Percentiles rank a stretch among this genome's conserved stretches.
These are phyloP conservation scores for Danaus melanippus DNA, from an alignment of 1,140 invertebrate genomes.

Conservation along the genomic window DNA sequence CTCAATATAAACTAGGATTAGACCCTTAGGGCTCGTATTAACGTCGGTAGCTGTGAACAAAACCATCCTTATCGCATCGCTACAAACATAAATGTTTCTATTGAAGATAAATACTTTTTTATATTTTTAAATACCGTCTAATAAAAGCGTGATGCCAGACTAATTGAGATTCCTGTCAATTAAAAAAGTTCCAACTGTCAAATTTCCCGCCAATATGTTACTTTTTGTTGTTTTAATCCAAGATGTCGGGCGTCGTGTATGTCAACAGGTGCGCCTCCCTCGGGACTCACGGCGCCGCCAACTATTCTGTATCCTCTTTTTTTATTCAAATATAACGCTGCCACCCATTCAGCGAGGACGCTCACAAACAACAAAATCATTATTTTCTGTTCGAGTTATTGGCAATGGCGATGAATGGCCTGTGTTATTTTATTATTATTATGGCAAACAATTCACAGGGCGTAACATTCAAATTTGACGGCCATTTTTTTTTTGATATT, in stretches of 20 bases:
- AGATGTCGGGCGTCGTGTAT: slow-evolving; percentile 26
- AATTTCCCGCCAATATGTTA: slow-evolving; percentile 17
- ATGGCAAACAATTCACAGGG: no score
- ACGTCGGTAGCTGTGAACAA: no score
- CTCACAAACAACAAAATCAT: slow-evolving; percentile 36
- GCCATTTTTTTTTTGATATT: no score
- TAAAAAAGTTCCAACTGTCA: slow-evolving; percentile 9
- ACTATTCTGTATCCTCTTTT: slow-evolving; percentile 42
- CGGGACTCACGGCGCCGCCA: slow-evolving; percentile 32
- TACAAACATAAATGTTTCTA: no score
- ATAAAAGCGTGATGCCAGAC: no score
- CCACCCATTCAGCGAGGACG: slow-evolving; percentile 44
- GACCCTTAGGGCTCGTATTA: no score
- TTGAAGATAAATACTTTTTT: no score
- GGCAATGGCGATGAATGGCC: no score
- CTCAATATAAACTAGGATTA: slow-evolving; percentile 25
- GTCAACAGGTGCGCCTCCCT: slow-evolving; percentile 34
- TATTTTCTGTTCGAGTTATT: slow-evolving; percentile 11
- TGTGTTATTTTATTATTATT: no score
- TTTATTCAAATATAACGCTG: slow-evolving; percentile 42
- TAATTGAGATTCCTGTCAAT: not conserved
- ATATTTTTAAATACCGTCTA: no score
- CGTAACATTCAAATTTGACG: no score
- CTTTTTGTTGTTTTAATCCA: slow-evolving; percentile 13
- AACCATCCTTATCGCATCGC: no score